Evolutionary conservation across 2,888 invertebrate genomes (phyloP), one percentile per base, ranked within the genome.

Genomic region (Platerodrilus igneus): DNA sequence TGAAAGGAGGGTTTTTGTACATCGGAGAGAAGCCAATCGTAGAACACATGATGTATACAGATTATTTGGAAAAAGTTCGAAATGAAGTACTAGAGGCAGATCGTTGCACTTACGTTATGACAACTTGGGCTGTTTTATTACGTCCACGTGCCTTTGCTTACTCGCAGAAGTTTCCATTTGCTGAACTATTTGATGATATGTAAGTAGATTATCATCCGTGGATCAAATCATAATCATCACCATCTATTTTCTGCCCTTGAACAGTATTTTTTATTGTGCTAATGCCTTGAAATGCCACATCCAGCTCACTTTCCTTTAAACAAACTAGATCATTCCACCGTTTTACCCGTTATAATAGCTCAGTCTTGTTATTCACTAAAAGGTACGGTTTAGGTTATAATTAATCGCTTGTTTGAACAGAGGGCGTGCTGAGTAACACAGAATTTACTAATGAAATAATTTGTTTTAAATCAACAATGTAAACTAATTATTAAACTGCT

Each of bases 91-190:
- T 71, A 1, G 83, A 85, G 52, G 70, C 72, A 13, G 66, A 76
- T 0, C 73, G 83, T 31, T 87, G 87, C 55, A 79, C 80, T 0
- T 85, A 79, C 56, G 86, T 86, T 0, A 74, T 82, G 38, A 81
- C 83, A 8, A 78, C 79, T 8, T 70, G 76, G 9, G 66, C 77
- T 0, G 79, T 85, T 53, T 72, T 83, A 57, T 73, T 67, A 28
- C 74, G 75, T 45, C 74, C 75, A 20, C 73, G 83, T 38, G 81
- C 79, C 0, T 86, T 87, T 52, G 83, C 76, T 0, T 86, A 79
- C 59, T 78, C 78, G 0, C 64, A 62, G 2, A 70, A 74, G 8
- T 80, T 80, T 20, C 67, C 67, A 4, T 63, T 80, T 43, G 70
- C 70, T 37, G 50, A 52, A 0, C 59, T 77, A 2, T 81, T 86